Conservation (phyloP, 2,113 vertebrate genomes). For the Protobothrops mucrosquamatus region DNA sequence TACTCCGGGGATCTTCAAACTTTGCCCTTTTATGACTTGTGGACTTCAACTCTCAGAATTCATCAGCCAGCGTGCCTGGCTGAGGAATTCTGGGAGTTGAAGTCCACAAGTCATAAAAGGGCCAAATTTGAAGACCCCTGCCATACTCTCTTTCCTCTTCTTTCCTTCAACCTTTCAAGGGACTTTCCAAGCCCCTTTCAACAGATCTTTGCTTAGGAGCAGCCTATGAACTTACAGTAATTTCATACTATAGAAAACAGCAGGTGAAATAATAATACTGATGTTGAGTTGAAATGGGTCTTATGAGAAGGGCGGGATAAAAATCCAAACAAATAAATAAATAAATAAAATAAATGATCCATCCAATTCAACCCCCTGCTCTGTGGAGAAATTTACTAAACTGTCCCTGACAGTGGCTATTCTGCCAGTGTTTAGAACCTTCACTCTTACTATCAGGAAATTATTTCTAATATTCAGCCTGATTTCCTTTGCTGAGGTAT, state of each 20-base stretch:
- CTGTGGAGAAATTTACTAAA: neutral
- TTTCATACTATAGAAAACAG: neutral
- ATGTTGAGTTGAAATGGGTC: neutral
- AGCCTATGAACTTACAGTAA: neutral
- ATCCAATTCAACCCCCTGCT: neutral
- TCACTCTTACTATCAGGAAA: neutral
- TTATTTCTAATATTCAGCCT: neutral
- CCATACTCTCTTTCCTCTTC: neutral
- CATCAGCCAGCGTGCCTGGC: no score
- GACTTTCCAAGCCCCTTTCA: neutral
- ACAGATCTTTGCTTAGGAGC: neutral
- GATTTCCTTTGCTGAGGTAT: neutral
- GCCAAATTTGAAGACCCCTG: no score
- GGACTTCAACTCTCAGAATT: no score
- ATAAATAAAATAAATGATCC: no score
- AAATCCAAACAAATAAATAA: no score
- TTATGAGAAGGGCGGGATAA: no score
- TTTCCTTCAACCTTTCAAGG: neutral
- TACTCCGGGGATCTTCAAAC: no score
- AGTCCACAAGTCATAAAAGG: no score
- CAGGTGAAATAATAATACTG: neutral
- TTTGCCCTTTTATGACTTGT: no score
- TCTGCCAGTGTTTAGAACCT: neutral
- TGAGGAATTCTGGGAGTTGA: no score
- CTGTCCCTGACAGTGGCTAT: neutral